These are phyloP conservation scores for Orussus abietinus DNA, from an alignment of 1,140 invertebrate genomes.

Conservation along the genomic window DNA sequence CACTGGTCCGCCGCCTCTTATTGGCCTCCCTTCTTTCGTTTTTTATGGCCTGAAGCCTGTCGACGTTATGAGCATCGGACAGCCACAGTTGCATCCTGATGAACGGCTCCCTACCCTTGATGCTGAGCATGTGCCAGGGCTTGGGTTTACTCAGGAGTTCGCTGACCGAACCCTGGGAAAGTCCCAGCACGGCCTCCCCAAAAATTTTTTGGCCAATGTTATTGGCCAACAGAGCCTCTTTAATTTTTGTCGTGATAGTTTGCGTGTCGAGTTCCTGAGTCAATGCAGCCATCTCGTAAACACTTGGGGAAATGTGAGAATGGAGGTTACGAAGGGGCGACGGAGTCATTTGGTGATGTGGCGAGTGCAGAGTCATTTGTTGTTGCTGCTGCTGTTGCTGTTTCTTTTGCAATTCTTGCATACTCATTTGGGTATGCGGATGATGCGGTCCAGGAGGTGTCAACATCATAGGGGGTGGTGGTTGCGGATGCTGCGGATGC, in stretches of 20 bases:
- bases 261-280: slow-evolving; percentile 96
- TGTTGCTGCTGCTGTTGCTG: slow-evolving; percentile 63
- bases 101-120: slow-evolving; percentile 96
- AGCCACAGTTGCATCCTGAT: slow-evolving; percentile 98
- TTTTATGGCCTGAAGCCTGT: slow-evolving; percentile 79
- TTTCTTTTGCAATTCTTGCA: slow-evolving; percentile 70
- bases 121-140: slow-evolving; percentile 98
- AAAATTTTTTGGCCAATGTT: slow-evolving; percentile 99
- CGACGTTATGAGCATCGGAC: slow-evolving; percentile 89
- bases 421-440: slow-evolving; percentile 42
- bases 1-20: slow-evolving; percentile 76
- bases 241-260: slow-evolving; percentile 94
- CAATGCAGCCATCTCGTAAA: slow-evolving; percentile 94
- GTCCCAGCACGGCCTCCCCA: slow-evolving; percentile 91
- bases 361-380: slow-evolving; percentile 56
- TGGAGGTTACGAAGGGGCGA: slow-evolving; percentile 67
- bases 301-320: slow-evolving; percentile 78
- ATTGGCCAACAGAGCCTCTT: slow-evolving; percentile 92
- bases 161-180: slow-evolving; percentile 96
- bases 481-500: slow-evolving; percentile 38
- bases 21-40: slow-evolving; percentile 87
- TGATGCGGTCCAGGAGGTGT: slow-evolving; percentile 44
- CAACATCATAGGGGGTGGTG: slow-evolving; percentile 46
- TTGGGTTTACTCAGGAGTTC: slow-evolving; percentile 97
- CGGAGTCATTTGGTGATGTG: slow-evolving; percentile 60